A percentile compares a stretch with the other conserved stretches of the same genome.
phyloP scores from a whole-genome alignment of 2,113 vertebrate genomes.

The Addax nasomaculatus region DNA sequence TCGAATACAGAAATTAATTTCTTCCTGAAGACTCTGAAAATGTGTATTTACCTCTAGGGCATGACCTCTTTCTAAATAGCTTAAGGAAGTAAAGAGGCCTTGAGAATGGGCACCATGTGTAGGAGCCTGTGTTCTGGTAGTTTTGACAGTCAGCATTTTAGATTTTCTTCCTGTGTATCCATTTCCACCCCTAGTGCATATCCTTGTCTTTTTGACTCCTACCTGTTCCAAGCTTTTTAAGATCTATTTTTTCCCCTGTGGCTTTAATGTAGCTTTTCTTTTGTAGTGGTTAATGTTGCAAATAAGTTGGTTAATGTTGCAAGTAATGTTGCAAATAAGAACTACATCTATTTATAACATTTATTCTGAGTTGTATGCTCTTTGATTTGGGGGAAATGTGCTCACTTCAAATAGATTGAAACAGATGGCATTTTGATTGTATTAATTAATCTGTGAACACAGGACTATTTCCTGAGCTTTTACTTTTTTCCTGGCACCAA shows the following conservation, averaged over 20 bases:
- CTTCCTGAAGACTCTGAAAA: neutral
- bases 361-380: neutral
- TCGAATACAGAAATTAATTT: conserved; percentile 30
- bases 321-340: neutral
- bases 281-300: neutral
- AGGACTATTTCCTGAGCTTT: neutral
- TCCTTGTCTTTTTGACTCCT: neutral
- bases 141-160: neutral
- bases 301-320: neutral
- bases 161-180: neutral
- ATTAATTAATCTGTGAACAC: neutral
- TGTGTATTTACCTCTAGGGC: neutral
- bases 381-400: neutral
- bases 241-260: neutral
- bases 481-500: neutral
- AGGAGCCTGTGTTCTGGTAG: neutral
- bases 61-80: neutral
- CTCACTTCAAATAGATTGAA: neutral
- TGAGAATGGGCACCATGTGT: neutral
- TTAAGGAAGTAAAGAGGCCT: neutral
- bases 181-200: neutral
- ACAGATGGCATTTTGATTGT: neutral
- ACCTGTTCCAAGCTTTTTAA: neutral
- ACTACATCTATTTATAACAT: neutral
- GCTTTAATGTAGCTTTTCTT: neutral